Conservation (phyloP, 2,888 invertebrate species). For the Andrena trimmerana region DNA sequence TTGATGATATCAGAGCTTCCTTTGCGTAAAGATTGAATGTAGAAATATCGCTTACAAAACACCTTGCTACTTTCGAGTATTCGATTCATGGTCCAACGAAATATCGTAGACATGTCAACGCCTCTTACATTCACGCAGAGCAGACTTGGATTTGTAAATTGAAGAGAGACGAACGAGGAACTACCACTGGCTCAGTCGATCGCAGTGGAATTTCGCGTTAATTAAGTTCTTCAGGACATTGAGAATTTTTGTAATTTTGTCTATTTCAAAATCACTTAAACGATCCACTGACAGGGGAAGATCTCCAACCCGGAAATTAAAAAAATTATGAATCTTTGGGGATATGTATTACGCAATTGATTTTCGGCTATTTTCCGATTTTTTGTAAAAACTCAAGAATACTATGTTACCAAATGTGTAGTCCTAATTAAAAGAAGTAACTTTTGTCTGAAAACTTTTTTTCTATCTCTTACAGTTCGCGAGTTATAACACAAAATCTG, state of each 20-base stretch:
- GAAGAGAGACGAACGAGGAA: constrained; percentile 11
- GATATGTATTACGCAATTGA: no score
- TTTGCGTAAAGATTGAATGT: constrained; percentile 56
- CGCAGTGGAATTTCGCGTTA: neutral
- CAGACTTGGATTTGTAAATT: neutral
- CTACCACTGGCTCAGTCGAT: constrained; percentile 20
- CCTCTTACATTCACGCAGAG: neutral
- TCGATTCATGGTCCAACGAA: neutral
- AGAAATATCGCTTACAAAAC: constrained; percentile 44
- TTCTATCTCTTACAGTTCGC: no score
- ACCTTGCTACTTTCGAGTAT: neutral
- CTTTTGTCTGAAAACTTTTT: no score
- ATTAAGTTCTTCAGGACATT: neutral
- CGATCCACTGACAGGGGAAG: neutral
- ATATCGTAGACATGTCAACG: neutral
- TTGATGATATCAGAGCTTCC: neutral
- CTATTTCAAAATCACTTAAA: neutral
- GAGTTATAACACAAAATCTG: no score
- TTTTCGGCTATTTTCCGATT: no score
- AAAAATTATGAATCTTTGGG: no score
- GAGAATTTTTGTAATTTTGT: no score
- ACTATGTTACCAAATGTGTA: no score
- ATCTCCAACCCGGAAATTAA: no score
- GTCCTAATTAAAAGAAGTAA: no score
- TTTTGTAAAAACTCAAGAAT: no score